Base-by-base conservation (phyloP, 2,113 vertebrate genomes). In the Podarcis muralis region DNA sequence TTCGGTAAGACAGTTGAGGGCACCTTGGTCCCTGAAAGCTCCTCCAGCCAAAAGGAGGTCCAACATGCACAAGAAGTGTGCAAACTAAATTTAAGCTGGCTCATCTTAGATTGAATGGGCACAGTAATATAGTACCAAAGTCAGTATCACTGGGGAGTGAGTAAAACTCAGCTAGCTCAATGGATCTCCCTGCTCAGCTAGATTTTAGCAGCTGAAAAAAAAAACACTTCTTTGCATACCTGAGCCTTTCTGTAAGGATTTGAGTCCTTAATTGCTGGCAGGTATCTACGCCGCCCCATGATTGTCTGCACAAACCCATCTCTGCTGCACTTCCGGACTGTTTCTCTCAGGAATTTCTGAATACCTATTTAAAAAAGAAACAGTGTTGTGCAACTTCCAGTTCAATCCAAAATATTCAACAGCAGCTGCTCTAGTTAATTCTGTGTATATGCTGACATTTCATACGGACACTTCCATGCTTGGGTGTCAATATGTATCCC, bases 291-390 rank as follows among this genome's bases (percentile, higher is more conserved):
- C 22, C 99, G 97, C 76, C 98, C 98, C 94, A 98, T 96, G 87
- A 99, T 97, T 2, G 98, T 99, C 95, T 98, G 97, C 94, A 99
- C 98, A 92, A 97, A 99, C 1, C 99, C 98, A 30, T 97, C 96
- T 94, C 97, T 98, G n/a, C 91, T 92, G 92, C 99, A 99, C 81
- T 95, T 98, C 95, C 96, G 98, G 87, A 99, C 98, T 0, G 98
- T 99, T 84, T 99, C 97, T 93, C 43, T 97, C 91, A 99, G 96
- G 93, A 99, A 99, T 59, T 94, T 93, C 87, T 97, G 98, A 95
- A 99, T 97, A 5, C 99, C 99, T 99, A 93, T 69, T 12, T 12
- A 53, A 53, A 96, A 25, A 86, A 91, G 93, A 93, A 25, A 91
- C n/a, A 90, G 88, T 9, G 20, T 90, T 75, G 48, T 16, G 9